Evolutionary conservation across 2,113 vertebrate species (phyloP).

Genomic region (Myiozetetes cayanensis): DNA sequence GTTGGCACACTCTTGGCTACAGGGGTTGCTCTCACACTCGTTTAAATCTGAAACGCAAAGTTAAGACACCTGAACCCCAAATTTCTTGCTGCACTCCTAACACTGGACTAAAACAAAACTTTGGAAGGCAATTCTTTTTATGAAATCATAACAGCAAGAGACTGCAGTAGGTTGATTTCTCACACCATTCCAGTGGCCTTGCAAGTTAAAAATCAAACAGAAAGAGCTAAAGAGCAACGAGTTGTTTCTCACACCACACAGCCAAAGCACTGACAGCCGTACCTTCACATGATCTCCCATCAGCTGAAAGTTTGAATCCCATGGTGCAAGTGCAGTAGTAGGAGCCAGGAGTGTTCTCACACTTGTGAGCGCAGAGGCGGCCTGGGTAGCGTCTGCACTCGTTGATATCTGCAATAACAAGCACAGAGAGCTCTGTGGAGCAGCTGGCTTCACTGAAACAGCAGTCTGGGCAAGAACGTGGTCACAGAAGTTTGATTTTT

Average conservation of each 20-base stretch:
- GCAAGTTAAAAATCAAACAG: not conserved
- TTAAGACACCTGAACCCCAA: not conserved
- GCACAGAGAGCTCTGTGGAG: not conserved
- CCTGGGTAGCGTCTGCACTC: constrained; percentile 93
- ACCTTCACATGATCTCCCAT: constrained; percentile 92
- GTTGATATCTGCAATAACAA: constrained; percentile 81
- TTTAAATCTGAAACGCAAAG: constrained; percentile 80
- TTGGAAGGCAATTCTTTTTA: not conserved
- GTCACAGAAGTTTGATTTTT: not conserved
- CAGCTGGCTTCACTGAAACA: not conserved
- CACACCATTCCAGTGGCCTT: not conserved
- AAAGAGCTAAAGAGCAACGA: not conserved
- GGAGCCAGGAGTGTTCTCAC: constrained; percentile 90
- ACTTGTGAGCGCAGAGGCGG: constrained; percentile 94
- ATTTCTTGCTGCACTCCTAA: not conserved
- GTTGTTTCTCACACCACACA: not conserved
- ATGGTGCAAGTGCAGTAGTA: constrained; percentile 90
- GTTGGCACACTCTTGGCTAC: constrained; percentile 95
- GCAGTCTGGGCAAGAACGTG: not conserved
- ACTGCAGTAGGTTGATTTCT: not conserved
- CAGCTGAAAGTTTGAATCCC: constrained; percentile 87
- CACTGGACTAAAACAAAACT: not conserved
- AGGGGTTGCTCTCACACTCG: constrained; percentile 88
- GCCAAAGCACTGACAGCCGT: not conserved
- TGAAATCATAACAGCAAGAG: not conserved